A percentile compares a stretch with the other conserved stretches of the same genome.
Conservation (phyloP, 2,113 vertebrate species). For the Eidolon helvum region DNA sequence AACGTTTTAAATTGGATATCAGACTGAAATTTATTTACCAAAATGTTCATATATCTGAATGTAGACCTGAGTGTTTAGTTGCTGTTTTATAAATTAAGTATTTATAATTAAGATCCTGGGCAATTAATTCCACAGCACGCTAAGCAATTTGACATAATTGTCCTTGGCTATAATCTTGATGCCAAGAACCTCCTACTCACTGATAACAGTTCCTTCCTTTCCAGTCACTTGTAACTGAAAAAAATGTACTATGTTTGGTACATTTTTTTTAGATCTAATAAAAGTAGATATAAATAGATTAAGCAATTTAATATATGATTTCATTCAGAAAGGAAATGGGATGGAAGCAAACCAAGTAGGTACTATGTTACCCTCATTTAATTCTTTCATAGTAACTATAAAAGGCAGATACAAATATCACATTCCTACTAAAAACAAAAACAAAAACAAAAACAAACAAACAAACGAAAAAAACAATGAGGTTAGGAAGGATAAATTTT, state of each 20-base stretch:
- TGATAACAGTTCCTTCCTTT: slow-evolving; percentile 21
- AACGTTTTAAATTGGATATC: not conserved
- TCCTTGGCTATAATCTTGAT: slow-evolving; percentile 42
- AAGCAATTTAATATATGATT: not conserved
- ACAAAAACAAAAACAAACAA: not conserved
- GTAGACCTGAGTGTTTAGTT: not conserved
- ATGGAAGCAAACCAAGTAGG: not conserved
- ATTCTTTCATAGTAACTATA: not conserved
- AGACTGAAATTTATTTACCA: not conserved
- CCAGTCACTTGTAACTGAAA: not conserved
- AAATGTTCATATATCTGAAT: slow-evolving; percentile 38
- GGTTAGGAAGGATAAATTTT: not conserved
- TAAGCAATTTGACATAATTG: slow-evolving; percentile 52
- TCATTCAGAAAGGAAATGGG: not conserved
- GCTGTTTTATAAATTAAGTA: slow-evolving; percentile 53
- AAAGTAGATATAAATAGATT: not conserved
- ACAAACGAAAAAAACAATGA: not conserved
- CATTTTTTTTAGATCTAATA: slow-evolving; percentile 15
- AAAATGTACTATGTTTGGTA: not conserved
- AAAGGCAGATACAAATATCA: not conserved
- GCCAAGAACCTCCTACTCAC: slow-evolving; percentile 36
- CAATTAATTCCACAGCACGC: slow-evolving; percentile 60
- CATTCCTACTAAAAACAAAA: not conserved
- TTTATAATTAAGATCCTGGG: slow-evolving; percentile 60
- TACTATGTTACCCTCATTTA: not conserved